Conservation (phyloP, 2,888 invertebrate species). For the Acrocyrtus sp. region DNA sequence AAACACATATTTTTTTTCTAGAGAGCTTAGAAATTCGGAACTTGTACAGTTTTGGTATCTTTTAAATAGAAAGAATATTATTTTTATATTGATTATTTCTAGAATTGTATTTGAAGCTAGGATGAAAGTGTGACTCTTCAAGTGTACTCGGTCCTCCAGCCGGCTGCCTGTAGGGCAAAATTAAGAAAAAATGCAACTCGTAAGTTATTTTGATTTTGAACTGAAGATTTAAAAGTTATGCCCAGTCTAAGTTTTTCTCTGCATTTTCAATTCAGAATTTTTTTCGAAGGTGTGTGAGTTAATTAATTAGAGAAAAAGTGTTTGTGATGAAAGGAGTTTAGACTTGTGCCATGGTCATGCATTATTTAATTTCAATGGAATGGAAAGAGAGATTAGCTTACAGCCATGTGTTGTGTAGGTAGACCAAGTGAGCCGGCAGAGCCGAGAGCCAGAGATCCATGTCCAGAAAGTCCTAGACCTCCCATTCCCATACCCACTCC, state of each 20-base stretch:
- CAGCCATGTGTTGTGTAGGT: slow-evolving; percentile 62
- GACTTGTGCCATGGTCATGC: slow-evolving; percentile 5
- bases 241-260: neutral
- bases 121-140: slow-evolving; percentile 69
- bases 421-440: slow-evolving; percentile 73
- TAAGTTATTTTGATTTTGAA: neutral
- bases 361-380: no score
- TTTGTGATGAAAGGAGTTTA: slow-evolving; percentile 19
- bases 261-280: slow-evolving; percentile 1
- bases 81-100: no score
- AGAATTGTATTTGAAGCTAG: no score
- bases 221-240: neutral
- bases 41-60: no score
- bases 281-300: slow-evolving; percentile 15
- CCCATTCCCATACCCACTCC: slow-evolving; percentile 63
- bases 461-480: slow-evolving; percentile 62
- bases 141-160: slow-evolving; percentile 94
- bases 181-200: slow-evolving; percentile 48
- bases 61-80: no score
- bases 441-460: slow-evolving; percentile 72
- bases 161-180: slow-evolving; percentile 80
- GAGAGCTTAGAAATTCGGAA: slow-evolving; percentile 11
- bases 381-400: slow-evolving; percentile 44
- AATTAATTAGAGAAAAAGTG: slow-evolving; percentile 27
- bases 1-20: neutral